Percentiles rank a stretch among this genome's conserved stretches.
phyloP scores from a whole-genome alignment of 2,888 invertebrate genomes.

The Pollenia griseotomentosa region DNA sequence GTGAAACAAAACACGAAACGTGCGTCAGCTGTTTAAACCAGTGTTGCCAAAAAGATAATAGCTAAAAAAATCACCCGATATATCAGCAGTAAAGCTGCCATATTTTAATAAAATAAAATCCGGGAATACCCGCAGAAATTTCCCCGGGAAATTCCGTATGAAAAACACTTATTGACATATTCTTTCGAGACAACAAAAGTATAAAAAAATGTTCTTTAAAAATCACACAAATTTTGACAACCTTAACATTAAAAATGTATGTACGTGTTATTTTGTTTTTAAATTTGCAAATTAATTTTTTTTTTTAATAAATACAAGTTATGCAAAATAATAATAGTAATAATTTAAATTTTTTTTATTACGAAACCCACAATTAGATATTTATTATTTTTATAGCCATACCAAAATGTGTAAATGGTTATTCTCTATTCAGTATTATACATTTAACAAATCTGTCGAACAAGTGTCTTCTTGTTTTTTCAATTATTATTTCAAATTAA shows the following conservation, averaged over 20 bases:
- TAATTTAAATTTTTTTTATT: constrained; percentile 22
- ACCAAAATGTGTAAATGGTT: neutral
- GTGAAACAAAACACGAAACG: too few species aligned
- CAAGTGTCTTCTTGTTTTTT: neutral
- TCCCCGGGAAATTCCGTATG: too few species aligned
- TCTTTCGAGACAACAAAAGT: too few species aligned
- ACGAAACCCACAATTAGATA: constrained; percentile 14
- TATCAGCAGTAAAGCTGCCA: too few species aligned
- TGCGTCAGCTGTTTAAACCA: too few species aligned
- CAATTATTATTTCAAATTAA: neutral
- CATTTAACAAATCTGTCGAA: neutral
- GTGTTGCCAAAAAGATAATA: too few species aligned
- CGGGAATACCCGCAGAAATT: too few species aligned
- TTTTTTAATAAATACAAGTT: constrained; percentile 38
- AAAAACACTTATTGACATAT: too few species aligned
- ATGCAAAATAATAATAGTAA: constrained; percentile 31
- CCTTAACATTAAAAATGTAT: neutral
- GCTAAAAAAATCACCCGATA: too few species aligned
- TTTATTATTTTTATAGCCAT: constrained; percentile 3
- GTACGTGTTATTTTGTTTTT: constrained; percentile 1
- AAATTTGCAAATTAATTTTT: neutral
- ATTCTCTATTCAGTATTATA: too few species aligned
- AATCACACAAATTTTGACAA: neutral
- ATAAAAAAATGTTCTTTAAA: too few species aligned
- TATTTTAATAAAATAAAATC: too few species aligned